Base-by-base conservation (phyloP, 2,113 vertebrate genomes). In the Pleuronectes platessa region DNA sequence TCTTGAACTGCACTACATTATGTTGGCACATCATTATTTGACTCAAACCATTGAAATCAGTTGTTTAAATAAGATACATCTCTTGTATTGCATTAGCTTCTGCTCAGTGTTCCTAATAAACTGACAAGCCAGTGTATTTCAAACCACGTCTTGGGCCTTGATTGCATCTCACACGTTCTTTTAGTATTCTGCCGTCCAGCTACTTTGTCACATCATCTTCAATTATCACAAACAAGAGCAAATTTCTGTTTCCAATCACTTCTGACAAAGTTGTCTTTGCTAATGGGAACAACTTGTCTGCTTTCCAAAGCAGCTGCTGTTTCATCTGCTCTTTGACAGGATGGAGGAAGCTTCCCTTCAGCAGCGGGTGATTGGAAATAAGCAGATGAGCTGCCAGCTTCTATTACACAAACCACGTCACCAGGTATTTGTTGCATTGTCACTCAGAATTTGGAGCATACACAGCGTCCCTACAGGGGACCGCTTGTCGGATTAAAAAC, bases 401-500 rank as follows among this genome's bases (percentile, higher is more conserved):
- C 55, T 56, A 86, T 89, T 86, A 86, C n/a, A 61, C 47, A 21
- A 58, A 51, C 24, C 20, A 31, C 27, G 4, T 82, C 71, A 61
- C 26, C 79, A 84, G 80, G 78, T 83, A 79, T 54, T 79, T 56
- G 6, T 15, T 61, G 51, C 61, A 68, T 59, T 85, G 85, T 80
- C 82, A 74, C 66, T 80, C 73, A 86, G 59, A 66, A 74, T 88
- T 76, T 80, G 73, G 11, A 74, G 62, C 69, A 2, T 9, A 76
- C 53, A 26, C 47, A 24, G 67, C 77, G 62, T 61, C 69, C 73
- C 78, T 64, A 73, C 55, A 65, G 9, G 35, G 69, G 69, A 87
- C 84, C 83, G 70, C 85, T 59, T 69, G 72, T 83, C 63, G 20
- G 81, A 90, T 83, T 85, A 73, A 84, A 82, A 58, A 80, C 47